Base-by-base conservation (phyloP, 2,888 invertebrate genomes). In the Trissoscelio sp. region DNA sequence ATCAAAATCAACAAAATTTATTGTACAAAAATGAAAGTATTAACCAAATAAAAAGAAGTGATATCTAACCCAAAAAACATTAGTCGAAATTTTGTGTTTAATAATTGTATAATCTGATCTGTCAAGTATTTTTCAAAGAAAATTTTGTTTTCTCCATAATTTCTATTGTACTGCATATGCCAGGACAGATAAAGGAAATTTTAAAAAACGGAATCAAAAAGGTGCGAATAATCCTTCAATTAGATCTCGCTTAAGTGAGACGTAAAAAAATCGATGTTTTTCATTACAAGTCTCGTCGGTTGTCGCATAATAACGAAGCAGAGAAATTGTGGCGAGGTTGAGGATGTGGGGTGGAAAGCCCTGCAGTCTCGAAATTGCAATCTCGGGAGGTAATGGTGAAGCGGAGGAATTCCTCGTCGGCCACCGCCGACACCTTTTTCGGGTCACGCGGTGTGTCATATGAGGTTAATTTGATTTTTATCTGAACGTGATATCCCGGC, bases 391-490 rank as follows among this genome's bases (percentile, higher is more conserved):
- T 83, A 83, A 83, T 79, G 78, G 75, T 53, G 72, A 60, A 81
- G 64, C 58, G 58, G 34, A 81, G 80, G 79, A 72, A 83, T 81
- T 81, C 46, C 72, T 67, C 62, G 46, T 72, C 67, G 62, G 51
- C 78, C 55, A 74, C 64, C 70, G 67, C 81, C 74, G 57, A 84
- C 83, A 82, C 82, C 83, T 85, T 82, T 86, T 87, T 86, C 84
- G 85, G 85, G 83, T 86, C 86, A 83, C 82, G 83, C 72, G 79
- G 64, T 73, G 74, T 77, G 67, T 81, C 73, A 86, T 83, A 85
- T 83, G 84, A 83, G 86, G 87, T 88, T 90, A 90, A 89, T 89
- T 90, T 89, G 88, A 90, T 89, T 89, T 89, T 89, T 89, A 90
- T 90, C 90, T 87, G 79, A 77, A 81, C 83, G 84, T 86, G 87